Percentiles rank a stretch among this genome's conserved stretches.
Conservation (phyloP, 2,113 vertebrate genomes). For the Phodopus roborovskii region DNA sequence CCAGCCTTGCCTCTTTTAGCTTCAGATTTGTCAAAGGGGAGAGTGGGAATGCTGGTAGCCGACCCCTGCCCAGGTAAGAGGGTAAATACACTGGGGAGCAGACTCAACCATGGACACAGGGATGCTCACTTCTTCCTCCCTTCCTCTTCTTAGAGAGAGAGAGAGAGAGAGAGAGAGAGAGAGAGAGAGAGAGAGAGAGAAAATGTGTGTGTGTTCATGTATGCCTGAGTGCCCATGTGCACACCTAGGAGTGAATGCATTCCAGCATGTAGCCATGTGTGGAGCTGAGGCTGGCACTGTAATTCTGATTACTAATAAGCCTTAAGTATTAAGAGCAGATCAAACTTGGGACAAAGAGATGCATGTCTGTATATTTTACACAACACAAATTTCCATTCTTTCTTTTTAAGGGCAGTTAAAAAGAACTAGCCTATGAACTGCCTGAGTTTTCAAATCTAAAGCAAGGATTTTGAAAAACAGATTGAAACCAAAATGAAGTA, state of each 20-base stretch:
- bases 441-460: constrained; percentile 50
- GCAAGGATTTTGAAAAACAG: constrained; percentile 38
- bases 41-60: not conserved
- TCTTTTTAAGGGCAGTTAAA: not conserved
- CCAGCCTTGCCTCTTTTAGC: not conserved
- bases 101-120: not conserved
- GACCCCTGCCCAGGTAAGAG: not conserved
- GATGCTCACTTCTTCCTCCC: not conserved
- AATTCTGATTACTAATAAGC: constrained; percentile 21
- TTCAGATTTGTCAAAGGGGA: not conserved
- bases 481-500: constrained; percentile 39
- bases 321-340: constrained; percentile 40
- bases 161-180: too few relatives aligned
- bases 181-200: too few relatives aligned
- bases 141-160: too few relatives aligned
- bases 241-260: not conserved
- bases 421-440: constrained; percentile 4
- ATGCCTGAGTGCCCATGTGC: too few relatives aligned
- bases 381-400: not conserved
- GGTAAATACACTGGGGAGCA: not conserved
- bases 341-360: not conserved
- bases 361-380: not conserved
- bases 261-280: too few relatives aligned
- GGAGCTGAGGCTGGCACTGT: not conserved
- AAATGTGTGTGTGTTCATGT: too few relatives aligned